Conservation (phyloP, 2,113 vertebrate genomes). For the Phrynosoma platyrhinos region DNA sequence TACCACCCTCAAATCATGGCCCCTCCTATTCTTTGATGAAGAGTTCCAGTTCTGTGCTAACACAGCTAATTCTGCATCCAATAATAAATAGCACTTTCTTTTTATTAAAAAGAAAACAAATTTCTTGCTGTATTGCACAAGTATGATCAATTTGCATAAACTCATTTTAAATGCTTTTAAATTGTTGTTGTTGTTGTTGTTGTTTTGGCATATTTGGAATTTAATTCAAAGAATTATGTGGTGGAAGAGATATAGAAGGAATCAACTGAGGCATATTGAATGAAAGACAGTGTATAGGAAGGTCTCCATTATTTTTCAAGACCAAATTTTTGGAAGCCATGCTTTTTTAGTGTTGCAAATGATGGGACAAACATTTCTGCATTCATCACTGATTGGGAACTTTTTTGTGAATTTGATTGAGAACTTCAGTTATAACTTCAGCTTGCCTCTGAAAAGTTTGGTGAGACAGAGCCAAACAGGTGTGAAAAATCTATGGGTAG, state of each 20-base stretch:
- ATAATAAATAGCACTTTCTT: neutral
- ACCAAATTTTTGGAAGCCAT: neutral
- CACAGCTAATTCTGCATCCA: neutral
- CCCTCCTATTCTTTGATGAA: no score
- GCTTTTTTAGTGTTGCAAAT: neutral
- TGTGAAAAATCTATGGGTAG: neutral
- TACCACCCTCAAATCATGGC: no score
- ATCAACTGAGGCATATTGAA: neutral
- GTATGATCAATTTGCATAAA: neutral
- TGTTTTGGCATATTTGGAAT: neutral
- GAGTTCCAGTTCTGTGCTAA: neutral
- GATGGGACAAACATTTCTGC: neutral
- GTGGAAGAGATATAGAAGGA: neutral
- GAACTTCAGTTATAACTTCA: neutral
- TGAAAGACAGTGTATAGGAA: neutral
- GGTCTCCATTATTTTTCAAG: neutral
- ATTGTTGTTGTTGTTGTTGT: no score
- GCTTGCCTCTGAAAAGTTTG: neutral
- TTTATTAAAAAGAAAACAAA: neutral
- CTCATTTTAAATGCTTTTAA: neutral
- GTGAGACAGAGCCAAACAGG: neutral
- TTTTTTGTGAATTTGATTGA: neutral
- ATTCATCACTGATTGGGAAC: neutral
- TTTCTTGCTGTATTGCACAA: neutral
- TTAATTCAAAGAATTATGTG: neutral